Conservation (phyloP, 2,797 vertebrate genomes). For the Lophius americanus region DNA sequence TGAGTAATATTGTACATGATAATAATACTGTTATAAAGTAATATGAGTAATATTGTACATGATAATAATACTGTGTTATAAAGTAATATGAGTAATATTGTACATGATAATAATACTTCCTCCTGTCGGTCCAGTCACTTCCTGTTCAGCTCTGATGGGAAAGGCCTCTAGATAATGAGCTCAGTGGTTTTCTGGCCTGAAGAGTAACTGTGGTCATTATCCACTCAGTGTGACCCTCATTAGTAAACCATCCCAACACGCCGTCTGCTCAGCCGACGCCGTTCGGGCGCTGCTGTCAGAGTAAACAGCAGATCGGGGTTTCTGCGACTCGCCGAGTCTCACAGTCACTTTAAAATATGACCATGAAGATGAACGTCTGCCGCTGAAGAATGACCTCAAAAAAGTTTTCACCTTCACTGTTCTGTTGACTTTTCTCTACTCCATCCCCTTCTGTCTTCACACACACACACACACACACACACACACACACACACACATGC, state of each 20-base stretch:
- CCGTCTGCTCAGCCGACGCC: constrained; percentile 43
- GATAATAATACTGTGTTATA: no score
- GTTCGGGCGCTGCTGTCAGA: constrained; percentile 67
- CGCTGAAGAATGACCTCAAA: no score
- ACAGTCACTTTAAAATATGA: no score
- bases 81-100: no score
- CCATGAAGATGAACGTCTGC: no score
- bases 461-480: constrained; percentile 16
- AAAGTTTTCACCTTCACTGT: neutral
- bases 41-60: no score
- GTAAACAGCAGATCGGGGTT: constrained; percentile 43
- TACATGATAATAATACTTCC: neutral
- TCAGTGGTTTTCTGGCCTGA: constrained; percentile 50
- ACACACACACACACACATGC: constrained; percentile 42
- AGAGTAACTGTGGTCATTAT: constrained; percentile 64
- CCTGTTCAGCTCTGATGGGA: constrained; percentile 30
- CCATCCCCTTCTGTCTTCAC: constrained; percentile 32
- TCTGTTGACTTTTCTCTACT: constrained; percentile 13
- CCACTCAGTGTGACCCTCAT: constrained; percentile 62
- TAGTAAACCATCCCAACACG: constrained; percentile 65
- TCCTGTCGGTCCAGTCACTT: constrained; percentile 8
- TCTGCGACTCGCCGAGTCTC: no score
- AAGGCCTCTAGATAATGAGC: constrained; percentile 32
- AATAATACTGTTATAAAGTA: no score
- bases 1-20: no score